A percentile compares a stretch with the other conserved stretches of the same genome.
phyloP scores from a whole-genome alignment of 1,140 invertebrate genomes.

The Sycobia sp. region DNA sequence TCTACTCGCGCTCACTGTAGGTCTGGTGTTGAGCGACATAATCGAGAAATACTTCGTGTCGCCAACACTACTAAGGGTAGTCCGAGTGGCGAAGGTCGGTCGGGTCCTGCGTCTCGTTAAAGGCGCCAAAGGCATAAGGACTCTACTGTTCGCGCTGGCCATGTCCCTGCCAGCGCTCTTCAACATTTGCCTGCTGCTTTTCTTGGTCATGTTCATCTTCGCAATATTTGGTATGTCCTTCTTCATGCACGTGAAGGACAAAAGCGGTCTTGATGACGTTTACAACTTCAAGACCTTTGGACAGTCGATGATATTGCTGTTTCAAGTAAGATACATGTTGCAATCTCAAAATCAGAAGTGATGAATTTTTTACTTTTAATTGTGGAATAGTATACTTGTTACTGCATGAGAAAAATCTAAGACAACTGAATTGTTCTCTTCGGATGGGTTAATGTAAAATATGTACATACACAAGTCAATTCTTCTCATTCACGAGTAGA shows the following conservation, averaged over 20 bases:
- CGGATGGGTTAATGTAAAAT: no score
- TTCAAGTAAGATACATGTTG: conserved; percentile 72
- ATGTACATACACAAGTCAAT: no score
- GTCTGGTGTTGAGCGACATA: conserved; percentile 92
- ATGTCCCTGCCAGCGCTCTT: conserved; percentile 98
- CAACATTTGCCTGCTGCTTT: conserved; percentile 97
- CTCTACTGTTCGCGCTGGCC: conserved; percentile 93
- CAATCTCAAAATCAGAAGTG: neutral
- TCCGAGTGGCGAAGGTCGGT: conserved; percentile 96
- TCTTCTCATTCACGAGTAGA: no score
- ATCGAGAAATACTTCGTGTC: conserved; percentile 98
- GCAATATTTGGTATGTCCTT: conserved; percentile 99
- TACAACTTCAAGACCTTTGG: conserved; percentile 99
- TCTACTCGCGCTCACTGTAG: conserved; percentile 64
- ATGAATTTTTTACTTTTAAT: no score
- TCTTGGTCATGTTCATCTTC: conserved; percentile 99
- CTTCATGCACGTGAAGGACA: conserved; percentile 96
- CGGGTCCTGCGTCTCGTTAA: conserved; percentile 95
- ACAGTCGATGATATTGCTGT: conserved; percentile 96
- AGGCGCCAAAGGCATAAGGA: conserved; percentile 96
- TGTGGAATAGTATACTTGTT: no score
- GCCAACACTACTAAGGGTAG: conserved; percentile 94
- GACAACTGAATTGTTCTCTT: no score
- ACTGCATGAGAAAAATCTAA: no score
- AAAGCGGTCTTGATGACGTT: conserved; percentile 91